Evolutionary conservation across 2,797 vertebrate genomes (phyloP).

Genomic region (Chelon labrosus): DNA sequence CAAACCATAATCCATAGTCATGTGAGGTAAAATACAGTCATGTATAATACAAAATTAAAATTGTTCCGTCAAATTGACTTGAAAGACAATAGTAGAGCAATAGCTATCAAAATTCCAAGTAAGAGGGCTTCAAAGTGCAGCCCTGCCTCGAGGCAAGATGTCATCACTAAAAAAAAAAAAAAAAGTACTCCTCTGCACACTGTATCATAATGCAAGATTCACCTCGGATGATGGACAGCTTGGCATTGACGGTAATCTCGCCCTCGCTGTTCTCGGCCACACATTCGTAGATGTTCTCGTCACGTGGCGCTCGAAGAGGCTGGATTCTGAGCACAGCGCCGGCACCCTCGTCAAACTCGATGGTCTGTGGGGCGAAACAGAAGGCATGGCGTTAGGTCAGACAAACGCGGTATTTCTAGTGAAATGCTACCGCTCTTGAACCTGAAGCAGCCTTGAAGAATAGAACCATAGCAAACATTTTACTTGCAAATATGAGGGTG

Average conservation of each 20-base stretch:
- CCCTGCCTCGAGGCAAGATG: slow-evolving; percentile 24
- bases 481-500: not conserved
- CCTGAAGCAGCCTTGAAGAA: not conserved
- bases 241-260: slow-evolving; percentile 93
- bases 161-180: slow-evolving; percentile 49
- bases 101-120: slow-evolving; percentile 3
- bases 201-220: slow-evolving; percentile 64
- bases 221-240: slow-evolving; percentile 98
- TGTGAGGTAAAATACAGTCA: not conserved
- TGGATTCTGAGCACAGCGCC: slow-evolving; percentile 96
- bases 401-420: not conserved
- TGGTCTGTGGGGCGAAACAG: slow-evolving; percentile 84
- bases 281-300: slow-evolving; percentile 97
- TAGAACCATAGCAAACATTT: not conserved
- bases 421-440: not conserved
- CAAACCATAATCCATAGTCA: not conserved
- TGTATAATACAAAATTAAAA: no score
- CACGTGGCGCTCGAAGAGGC: slow-evolving; percentile 94
- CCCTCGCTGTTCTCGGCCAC: slow-evolving; percentile 93
- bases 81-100: not conserved
- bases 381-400: not conserved
- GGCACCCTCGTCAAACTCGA: slow-evolving; percentile 96
- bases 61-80: not conserved
- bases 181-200: slow-evolving; percentile 26
- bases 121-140: slow-evolving; percentile 26